Base-by-base conservation (phyloP, 2,113 vertebrate genomes). In the Pelobates fuscus region DNA sequence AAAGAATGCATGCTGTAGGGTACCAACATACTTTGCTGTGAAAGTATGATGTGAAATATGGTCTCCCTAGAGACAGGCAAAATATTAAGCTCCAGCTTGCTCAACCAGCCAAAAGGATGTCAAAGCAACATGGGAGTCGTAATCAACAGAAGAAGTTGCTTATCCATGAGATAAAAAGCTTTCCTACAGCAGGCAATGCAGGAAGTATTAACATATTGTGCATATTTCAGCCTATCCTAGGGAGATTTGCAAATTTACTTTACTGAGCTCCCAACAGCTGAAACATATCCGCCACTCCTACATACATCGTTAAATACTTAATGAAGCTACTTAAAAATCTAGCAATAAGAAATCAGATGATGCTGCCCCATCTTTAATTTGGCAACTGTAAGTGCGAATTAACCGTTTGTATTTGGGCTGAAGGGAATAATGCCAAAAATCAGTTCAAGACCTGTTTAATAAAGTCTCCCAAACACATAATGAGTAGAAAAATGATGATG, bases 221-320 rank as follows among this genome's bases (percentile, higher is more conserved):
- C 6, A 61, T 62, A 59, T 26, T 43, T 15, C 57, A 7, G 41
- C 41, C 10, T 44, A 26, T 37, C 43, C 62, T 29, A 75, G 24
- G 30, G 62, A 66, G 63, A 67, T 49, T 67, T 67, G 14, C 26
- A 75, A 68, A 68, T 49, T 68, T 61, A 60, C 73, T 52, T 37
- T 67, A 23, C 72, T 67, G 57, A 24, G 18, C 41, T 68, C 27
- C 54, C 64, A 68, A 61, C 54, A 60, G 73, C 73, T 52, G 73
- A 77, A 75, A 77, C 44, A 49, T 52, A 77, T 67, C 55, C 57
- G 43, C 73, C 64, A 37, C 73, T 77, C 63, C 67, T 61, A 77
- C 20, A 75, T 75, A 63, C 52, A 30, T 49, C 57, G 55, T 77
- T 77, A 68, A 77, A 77, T 77, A 77, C 73, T 77, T 77, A 77